Percentiles rank a stretch among this genome's conserved stretches.
Evolutionary conservation across 2,113 vertebrate genomes (phyloP).

Genomic region (Eudyptes chrysolophus): DNA sequence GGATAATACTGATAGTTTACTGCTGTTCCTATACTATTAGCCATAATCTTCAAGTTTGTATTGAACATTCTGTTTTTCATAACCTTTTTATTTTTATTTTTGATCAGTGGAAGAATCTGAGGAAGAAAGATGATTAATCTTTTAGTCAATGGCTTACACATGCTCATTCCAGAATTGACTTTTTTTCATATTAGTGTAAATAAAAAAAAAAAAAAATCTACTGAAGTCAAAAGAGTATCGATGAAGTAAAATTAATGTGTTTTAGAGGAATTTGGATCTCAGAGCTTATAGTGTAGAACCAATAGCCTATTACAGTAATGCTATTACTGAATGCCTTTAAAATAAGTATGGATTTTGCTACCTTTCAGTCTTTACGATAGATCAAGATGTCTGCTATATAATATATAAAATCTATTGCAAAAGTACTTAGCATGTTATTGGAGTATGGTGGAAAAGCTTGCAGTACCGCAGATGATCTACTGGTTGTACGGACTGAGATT

Average conservation of each 20-base stretch:
- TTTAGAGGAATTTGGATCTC: not conserved
- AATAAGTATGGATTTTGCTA: not conserved
- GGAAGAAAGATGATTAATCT: not conserved
- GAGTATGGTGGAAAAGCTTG: not conserved
- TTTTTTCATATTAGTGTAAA: not conserved
- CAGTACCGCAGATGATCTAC: accelerated
- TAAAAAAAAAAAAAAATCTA: not conserved
- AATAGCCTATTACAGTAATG: not conserved
- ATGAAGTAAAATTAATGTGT: not conserved
- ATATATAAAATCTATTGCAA: not conserved
- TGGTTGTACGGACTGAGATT: not conserved
- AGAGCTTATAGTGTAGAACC: not conserved
- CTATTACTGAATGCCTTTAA: not conserved
- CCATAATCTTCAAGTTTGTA: not conserved
- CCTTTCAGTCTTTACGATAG: not conserved
- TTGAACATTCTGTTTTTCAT: not conserved
- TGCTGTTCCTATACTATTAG: not conserved
- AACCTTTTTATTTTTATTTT: not conserved
- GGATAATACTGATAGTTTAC: not conserved
- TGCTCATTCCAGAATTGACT: not conserved
- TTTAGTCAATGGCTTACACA: not conserved
- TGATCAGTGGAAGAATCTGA: not conserved
- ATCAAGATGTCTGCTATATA: not conserved
- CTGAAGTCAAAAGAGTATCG: not conserved
- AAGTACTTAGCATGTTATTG: not conserved